Evolutionary conservation across 2,113 vertebrate species (phyloP).

Genomic region (Microtus pennsylvanicus): DNA sequence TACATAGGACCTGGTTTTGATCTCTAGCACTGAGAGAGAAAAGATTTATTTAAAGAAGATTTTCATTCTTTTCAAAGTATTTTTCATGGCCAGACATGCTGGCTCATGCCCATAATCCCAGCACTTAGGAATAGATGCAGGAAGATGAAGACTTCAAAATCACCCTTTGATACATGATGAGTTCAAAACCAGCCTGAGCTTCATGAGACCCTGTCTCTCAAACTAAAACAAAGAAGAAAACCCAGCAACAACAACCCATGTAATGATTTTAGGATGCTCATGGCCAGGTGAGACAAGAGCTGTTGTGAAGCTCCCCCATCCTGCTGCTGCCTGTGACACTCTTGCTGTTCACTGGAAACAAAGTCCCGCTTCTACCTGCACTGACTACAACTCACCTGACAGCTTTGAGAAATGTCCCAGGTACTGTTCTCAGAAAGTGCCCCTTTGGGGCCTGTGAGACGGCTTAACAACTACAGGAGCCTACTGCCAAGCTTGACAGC

Average conservation of each 20-base stretch:
- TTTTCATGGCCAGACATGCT: neutral
- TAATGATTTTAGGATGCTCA: constrained; percentile 9
- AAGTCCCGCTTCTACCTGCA: neutral
- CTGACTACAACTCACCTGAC: neutral
- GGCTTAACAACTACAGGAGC: neutral
- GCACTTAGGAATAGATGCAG: neutral
- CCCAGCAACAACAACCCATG: neutral
- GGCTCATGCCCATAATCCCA: neutral
- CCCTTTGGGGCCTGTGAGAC: neutral
- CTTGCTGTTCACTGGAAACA: neutral
- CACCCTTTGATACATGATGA: neutral
- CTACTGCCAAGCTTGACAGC: neutral
- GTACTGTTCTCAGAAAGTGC: neutral
- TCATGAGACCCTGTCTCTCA: neutral
- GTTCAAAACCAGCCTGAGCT: neutral
- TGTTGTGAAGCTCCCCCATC: neutral
- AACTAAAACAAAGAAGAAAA: neutral
- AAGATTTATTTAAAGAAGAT: constrained; percentile 29
- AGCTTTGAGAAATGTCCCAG: neutral
- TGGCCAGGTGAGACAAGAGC: neutral
- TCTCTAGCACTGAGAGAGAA: neutral
- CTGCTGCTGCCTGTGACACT: constrained; percentile 23
- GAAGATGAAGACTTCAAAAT: neutral
- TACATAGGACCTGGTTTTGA: neutral
- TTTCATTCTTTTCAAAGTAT: constrained; percentile 46